phyloP scores from a whole-genome alignment of 2,888 invertebrate species.

The Stratiomys singularior region DNA sequence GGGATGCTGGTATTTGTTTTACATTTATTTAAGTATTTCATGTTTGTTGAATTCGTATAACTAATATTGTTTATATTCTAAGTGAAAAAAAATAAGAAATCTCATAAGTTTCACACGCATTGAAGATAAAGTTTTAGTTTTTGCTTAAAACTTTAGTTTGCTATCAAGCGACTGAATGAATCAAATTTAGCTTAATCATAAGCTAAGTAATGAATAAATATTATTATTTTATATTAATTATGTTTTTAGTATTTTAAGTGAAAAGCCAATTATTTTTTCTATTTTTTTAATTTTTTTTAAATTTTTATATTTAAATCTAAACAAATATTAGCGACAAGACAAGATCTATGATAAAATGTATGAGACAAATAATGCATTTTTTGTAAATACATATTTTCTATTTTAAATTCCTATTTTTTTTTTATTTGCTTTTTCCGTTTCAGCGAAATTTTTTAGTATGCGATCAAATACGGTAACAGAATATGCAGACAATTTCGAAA shows the following conservation, averaged over 20 bases:
- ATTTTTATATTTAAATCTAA: constrained; percentile 38
- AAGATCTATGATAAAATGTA: constrained; percentile 10
- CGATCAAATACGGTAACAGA: too few species aligned
- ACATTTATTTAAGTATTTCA: too few species aligned
- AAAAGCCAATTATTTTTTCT: constrained; percentile 8
- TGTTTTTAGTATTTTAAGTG: constrained; percentile 16
- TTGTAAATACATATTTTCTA: constrained; percentile 28
- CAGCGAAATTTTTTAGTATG: not conserved
- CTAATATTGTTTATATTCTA: too few species aligned
- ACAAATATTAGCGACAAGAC: not conserved
- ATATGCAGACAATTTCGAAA: too few species aligned
- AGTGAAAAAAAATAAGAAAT: too few species aligned
- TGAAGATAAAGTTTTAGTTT: constrained; percentile 32
- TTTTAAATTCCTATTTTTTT: constrained; percentile 8
- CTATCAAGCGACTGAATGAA: too few species aligned
- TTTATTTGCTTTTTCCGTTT: not conserved
- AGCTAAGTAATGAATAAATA: not conserved
- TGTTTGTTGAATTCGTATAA: too few species aligned
- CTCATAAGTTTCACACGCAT: too few species aligned
- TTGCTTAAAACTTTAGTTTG: constrained; percentile 16
- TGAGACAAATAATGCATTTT: constrained; percentile 16
- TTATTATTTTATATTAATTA: constrained; percentile 12
- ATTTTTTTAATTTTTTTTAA: constrained; percentile 16
- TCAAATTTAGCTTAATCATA: not conserved
- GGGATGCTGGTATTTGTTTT: too few species aligned